These are phyloP conservation scores for Notothenia rossii DNA, from an alignment of 2,113 vertebrate species.

Conservation along the genomic window DNA sequence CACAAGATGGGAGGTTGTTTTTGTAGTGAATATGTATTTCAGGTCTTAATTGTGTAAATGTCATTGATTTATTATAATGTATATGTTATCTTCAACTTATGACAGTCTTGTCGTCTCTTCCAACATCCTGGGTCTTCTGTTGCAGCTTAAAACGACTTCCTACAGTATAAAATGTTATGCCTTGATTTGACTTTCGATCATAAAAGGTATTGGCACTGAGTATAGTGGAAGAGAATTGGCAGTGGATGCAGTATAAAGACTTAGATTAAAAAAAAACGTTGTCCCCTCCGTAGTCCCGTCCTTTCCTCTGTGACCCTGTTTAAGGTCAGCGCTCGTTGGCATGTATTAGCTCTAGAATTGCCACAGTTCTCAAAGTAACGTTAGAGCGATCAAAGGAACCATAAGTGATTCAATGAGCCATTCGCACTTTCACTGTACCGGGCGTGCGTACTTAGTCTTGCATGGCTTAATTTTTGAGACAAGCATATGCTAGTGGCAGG, in stretches of 20 bases:
- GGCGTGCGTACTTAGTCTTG: too few relatives aligned
- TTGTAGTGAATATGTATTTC: conserved; percentile 38
- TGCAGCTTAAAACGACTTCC: conserved; percentile 1
- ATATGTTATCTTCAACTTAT: background rate
- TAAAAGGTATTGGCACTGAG: background rate
- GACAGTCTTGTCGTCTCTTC: background rate
- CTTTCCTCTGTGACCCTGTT: background rate
- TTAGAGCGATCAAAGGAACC: too few relatives aligned
- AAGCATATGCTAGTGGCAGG: too few relatives aligned
- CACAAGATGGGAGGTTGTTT: conserved; percentile 21
- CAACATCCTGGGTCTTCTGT: background rate
- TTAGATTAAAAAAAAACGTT: background rate
- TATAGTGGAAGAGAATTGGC: background rate
- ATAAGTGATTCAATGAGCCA: too few relatives aligned
- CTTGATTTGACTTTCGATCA: conserved; percentile 21
- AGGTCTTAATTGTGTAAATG: conserved; percentile 13
- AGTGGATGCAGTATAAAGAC: background rate
- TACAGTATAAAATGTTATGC: conserved; percentile 21
- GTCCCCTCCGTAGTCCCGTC: background rate
- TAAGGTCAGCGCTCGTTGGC: too few relatives aligned
- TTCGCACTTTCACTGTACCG: too few relatives aligned
- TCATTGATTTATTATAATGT: background rate
- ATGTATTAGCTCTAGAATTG: too few relatives aligned
- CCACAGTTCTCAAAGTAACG: too few relatives aligned
- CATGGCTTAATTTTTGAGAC: too few relatives aligned